These are phyloP conservation scores for Macaria notata DNA, from an alignment of 2,888 invertebrate genomes.

Conservation along the genomic window DNA sequence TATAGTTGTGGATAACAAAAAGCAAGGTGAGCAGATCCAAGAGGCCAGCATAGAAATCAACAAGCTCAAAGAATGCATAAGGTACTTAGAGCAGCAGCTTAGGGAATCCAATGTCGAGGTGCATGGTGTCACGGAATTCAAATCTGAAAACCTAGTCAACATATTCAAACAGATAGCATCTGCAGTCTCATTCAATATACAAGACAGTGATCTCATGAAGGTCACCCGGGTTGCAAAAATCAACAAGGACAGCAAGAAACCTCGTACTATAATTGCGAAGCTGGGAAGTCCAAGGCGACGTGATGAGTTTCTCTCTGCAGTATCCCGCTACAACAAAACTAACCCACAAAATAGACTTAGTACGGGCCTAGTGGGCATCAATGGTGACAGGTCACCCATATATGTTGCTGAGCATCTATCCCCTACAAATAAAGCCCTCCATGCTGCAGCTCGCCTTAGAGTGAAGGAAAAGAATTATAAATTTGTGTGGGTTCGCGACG, in stretches of 20 bases:
- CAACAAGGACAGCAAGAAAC: background rate
- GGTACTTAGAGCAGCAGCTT: background rate
- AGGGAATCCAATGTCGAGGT: background rate
- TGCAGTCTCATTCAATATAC: background rate
- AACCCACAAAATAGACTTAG: background rate
- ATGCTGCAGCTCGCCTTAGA: background rate
- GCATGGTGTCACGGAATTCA: background rate
- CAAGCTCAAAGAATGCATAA: background rate
- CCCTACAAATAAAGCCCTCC: background rate
- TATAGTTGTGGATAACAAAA: background rate
- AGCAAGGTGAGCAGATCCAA: background rate
- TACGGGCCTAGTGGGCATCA: background rate
- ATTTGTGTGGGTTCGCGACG: conserved; percentile 1
- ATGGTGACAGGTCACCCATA: background rate
- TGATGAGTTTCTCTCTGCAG: conserved; percentile 1
- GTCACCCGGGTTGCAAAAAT: background rate
- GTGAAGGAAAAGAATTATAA: conserved; percentile 1
- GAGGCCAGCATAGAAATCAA: background rate
- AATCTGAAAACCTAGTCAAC: background rate
- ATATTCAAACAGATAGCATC: background rate
- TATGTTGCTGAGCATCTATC: conserved; percentile 1
- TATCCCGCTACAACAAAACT: background rate
- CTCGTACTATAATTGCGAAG: background rate
- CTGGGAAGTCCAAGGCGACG: background rate
- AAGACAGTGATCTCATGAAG: background rate